phyloP scores from a whole-genome alignment of 2,113 vertebrate genomes.

The Canis aureus region DNA sequence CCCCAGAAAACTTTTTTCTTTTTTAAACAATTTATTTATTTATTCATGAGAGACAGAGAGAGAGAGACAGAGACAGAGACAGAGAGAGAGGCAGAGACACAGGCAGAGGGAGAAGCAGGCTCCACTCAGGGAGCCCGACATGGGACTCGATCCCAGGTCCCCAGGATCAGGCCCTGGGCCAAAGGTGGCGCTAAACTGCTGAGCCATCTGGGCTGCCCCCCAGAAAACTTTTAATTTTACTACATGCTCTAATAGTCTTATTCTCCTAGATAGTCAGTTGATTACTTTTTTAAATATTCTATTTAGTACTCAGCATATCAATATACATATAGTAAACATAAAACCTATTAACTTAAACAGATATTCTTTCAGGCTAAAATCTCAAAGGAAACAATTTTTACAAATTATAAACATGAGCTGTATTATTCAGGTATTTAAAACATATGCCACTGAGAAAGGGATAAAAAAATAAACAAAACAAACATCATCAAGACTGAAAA shows the following conservation, averaged over 20 bases:
- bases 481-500: background rate
- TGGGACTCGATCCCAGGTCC: too few species aligned
- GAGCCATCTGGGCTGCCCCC: too few species aligned
- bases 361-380: background rate
- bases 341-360: background rate
- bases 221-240: background rate
- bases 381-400: background rate
- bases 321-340: background rate
- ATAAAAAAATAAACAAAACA: background rate
- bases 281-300: background rate
- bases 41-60: too few species aligned
- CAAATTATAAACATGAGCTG: background rate
- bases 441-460: background rate
- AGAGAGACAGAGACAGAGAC: too few species aligned
- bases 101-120: too few species aligned
- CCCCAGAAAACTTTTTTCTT: too few species aligned
- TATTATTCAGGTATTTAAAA: background rate
- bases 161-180: too few species aligned
- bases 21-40: too few species aligned
- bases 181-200: too few species aligned
- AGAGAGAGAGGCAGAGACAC: too few species aligned
- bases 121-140: too few species aligned
- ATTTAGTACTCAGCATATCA: background rate
- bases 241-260: background rate
- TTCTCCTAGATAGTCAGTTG: background rate